Base-by-base conservation (phyloP, 2,888 invertebrate species). In the Apocheima hispidaria region DNA sequence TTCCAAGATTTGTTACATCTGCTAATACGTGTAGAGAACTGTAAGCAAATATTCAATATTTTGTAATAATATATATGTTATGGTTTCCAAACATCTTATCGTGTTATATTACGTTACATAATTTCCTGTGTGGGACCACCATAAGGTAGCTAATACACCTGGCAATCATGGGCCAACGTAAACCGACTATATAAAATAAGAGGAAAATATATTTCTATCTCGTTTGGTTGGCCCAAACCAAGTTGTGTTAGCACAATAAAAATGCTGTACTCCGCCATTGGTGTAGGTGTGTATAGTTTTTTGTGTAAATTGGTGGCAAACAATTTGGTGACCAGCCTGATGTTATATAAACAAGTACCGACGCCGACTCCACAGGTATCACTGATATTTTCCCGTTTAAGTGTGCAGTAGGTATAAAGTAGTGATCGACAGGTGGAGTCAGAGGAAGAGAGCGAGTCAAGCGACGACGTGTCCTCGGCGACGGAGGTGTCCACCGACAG, bases 401-500 rank as follows among this genome's bases (percentile, higher is more conserved):
- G 20, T 21, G 26, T 16, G 21, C 23, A 36, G 74, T 74, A 21
- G 54, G 35, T 55, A 43, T 51, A 62, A 53, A 21, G 44, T 48
- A 51, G 30, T 50, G 26, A 18, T 59, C n/a, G 49, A n/a, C 57
- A 92, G 92, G 91, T 89, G 88, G 92, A 92, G 87, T 89, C 91
- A 23, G 90, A 91, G 60, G 90, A 90, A 55, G 90, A 90, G 66
- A 94, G 95, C 72, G 94, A 95, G 75, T 94, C 96, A 63, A 94
- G 95, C 69, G 96, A 96, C 73, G 95, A 95, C 76, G 95, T 96
- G 71, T 97, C 97, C 75, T 97, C 97, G 6, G 97, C 97, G 2
- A 98, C 98, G 1, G 98, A 98, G 93, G 98, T 98, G 73, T 97
- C 97, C 48, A 98, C 98, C 0, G 98, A 98, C 89, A 98, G 98